phyloP scores from a whole-genome alignment of 2,113 vertebrate species.

The Limanda limanda region DNA sequence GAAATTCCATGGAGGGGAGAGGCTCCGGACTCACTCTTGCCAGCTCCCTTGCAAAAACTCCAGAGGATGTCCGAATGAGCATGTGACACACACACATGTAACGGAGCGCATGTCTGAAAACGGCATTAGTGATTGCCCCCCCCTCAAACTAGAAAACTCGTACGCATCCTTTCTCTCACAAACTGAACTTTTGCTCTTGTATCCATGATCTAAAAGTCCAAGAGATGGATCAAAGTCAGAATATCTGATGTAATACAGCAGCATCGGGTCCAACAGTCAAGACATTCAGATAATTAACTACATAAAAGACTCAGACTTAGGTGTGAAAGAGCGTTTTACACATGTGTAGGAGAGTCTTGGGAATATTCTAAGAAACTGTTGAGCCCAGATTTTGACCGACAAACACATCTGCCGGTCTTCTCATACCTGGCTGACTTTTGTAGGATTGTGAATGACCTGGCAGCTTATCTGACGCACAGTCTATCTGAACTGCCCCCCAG shows the following conservation, averaged over 20 bases:
- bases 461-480: conserved; percentile 27
- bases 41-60: too few relatives aligned
- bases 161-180: not conserved
- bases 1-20: too few relatives aligned
- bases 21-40: too few relatives aligned
- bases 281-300: not conserved
- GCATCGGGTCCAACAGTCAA: not conserved
- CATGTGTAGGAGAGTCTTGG: not conserved
- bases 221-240: too few relatives aligned
- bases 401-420: conserved; percentile 23
- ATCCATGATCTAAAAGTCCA: not conserved
- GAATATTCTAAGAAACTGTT: not conserved
- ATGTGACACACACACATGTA: too few relatives aligned
- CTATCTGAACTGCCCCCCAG: conserved; percentile 19
- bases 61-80: too few relatives aligned
- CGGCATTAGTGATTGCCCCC: too few relatives aligned
- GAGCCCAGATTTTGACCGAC: not conserved
- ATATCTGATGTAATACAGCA: not conserved
- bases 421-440: conserved; percentile 31
- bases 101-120: too few relatives aligned
- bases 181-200: not conserved
- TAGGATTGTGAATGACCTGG: conserved; percentile 18
- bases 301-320: not conserved
- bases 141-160: too few relatives aligned
- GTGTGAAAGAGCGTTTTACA: not conserved